A percentile compares a stretch with the other conserved stretches of the same genome.
Conservation (phyloP, 1,140 invertebrate genomes). For the Macrobrachium nipponense region DNA sequence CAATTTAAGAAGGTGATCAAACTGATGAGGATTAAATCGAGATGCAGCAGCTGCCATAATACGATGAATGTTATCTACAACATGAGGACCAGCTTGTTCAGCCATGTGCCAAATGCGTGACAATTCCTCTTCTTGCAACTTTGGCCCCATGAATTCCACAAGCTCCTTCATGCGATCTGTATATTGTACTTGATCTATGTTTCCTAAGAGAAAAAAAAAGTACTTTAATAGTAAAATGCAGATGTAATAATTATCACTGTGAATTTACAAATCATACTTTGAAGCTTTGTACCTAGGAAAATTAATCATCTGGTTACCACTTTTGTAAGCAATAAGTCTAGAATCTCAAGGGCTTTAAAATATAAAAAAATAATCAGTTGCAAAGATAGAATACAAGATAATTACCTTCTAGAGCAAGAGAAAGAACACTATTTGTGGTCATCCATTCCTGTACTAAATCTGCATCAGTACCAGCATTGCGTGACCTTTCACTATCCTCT, state of each 20-base stretch:
- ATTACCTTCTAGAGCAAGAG: slow-evolving; percentile 72
- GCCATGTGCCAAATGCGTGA: slow-evolving; percentile 70
- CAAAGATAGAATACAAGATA: neutral
- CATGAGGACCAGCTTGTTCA: slow-evolving; percentile 70
- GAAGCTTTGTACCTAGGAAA: too few relatives aligned
- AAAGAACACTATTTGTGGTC: slow-evolving; percentile 70
- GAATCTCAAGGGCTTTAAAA: too few relatives aligned
- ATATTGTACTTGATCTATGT: slow-evolving; percentile 74
- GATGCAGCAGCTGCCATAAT: slow-evolving; percentile 72
- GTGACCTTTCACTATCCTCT: slow-evolving; percentile 69
- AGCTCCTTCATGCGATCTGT: slow-evolving; percentile 73
- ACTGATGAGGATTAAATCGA: slow-evolving; percentile 71
- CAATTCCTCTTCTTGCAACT: slow-evolving; percentile 71
- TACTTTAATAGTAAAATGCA: neutral
- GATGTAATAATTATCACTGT: neutral
- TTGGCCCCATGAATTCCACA: slow-evolving; percentile 72
- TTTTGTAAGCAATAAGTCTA: too few relatives aligned
- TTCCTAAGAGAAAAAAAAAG: slow-evolving; percentile 65
- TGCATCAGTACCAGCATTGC: slow-evolving; percentile 66
- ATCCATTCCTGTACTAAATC: slow-evolving; percentile 72
- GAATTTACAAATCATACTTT: neutral
- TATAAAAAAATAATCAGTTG: too few relatives aligned
- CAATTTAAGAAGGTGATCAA: slow-evolving; percentile 71
- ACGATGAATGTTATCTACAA: slow-evolving; percentile 73
- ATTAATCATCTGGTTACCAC: too few relatives aligned